A percentile compares a stretch with the other conserved stretches of the same genome.
These are phyloP conservation scores for Marcusenius ussheri DNA, from an alignment of 2,113 vertebrate species.

Conservation along the genomic window DNA sequence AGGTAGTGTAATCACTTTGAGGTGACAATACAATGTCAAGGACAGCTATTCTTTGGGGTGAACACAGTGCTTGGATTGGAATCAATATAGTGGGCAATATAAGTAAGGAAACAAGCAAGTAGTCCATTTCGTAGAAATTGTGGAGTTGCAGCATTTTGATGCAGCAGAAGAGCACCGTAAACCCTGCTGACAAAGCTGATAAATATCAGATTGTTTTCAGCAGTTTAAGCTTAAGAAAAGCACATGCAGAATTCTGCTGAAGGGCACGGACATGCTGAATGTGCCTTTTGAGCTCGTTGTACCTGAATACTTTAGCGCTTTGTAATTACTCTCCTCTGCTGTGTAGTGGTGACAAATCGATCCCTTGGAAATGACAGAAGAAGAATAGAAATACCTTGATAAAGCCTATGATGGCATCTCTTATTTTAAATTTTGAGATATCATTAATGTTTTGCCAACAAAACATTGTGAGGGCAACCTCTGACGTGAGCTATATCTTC, in stretches of 20 bases:
- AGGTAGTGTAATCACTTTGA: not conserved
- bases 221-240: constrained; percentile 8
- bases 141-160: not conserved
- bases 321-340: constrained; percentile 39
- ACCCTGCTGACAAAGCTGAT: constrained; percentile 37
- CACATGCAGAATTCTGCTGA: constrained; percentile 31
- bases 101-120: not conserved
- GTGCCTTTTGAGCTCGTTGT: constrained; percentile 34
- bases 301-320: constrained; percentile 28
- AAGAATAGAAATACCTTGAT: not conserved
- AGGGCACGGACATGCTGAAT: constrained; percentile 27
- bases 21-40: not conserved
- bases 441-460: not conserved
- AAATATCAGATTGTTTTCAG: constrained; percentile 41
- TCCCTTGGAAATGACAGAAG: not conserved
- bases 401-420: not conserved
- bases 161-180: constrained; percentile 39
- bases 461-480: not conserved
- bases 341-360: not conserved
- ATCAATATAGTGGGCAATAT: not conserved
- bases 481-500: not conserved
- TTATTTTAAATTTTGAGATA: not conserved
- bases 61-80: not conserved
- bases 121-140: not conserved
- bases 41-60: not conserved